phyloP scores from a whole-genome alignment of 2,113 vertebrate genomes.

The Cavia porcellus region DNA sequence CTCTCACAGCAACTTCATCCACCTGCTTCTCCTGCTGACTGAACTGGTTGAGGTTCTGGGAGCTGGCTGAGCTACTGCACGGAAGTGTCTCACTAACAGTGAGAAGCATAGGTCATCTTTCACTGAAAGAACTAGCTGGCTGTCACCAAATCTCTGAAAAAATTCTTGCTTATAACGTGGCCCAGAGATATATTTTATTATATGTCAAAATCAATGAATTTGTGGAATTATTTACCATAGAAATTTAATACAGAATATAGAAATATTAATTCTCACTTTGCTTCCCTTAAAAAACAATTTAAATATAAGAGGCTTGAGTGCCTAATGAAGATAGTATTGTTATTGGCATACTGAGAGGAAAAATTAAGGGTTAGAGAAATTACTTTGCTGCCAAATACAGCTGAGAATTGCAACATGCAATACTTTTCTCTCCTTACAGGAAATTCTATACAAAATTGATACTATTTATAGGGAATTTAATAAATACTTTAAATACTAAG shows the following conservation, averaged over 20 bases:
- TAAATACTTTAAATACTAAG: conserved; percentile 13
- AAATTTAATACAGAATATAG: neutral
- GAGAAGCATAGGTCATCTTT: neutral
- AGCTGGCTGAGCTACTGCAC: neutral
- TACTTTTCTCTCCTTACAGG: neutral
- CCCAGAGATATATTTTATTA: neutral
- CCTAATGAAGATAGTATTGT: conserved; percentile 2
- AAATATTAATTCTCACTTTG: neutral
- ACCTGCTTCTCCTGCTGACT: neutral
- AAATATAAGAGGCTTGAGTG: neutral
- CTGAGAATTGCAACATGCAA: neutral
- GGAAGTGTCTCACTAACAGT: neutral
- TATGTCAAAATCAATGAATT: neutral
- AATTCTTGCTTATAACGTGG: neutral
- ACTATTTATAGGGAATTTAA: neutral
- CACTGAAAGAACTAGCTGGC: neutral
- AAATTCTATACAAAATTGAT: neutral
- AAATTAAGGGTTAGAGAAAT: neutral
- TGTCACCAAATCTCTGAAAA: neutral
- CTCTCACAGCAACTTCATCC: neutral
- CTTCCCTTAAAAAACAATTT: neutral
- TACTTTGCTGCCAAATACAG: neutral
- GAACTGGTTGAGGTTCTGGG: neutral
- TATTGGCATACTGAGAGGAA: neutral
- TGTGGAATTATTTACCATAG: neutral